phyloP scores from a whole-genome alignment of 1,140 invertebrate genomes.

The Trichoplusia ni region DNA sequence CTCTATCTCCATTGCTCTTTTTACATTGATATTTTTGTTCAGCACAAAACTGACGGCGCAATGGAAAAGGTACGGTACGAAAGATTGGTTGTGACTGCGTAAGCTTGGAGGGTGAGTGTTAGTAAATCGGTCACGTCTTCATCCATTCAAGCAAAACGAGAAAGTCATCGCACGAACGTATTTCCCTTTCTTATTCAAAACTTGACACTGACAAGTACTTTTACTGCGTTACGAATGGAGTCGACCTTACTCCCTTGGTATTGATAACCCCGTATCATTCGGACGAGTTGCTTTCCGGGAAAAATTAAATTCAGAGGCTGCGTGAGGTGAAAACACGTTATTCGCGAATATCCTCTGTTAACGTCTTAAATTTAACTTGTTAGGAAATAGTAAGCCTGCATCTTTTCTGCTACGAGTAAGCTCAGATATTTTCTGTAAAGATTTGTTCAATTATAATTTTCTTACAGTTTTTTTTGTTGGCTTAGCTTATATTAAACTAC shows the following conservation, averaged over 20 bases:
- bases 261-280: slow-evolving; percentile 3
- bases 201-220: slow-evolving; percentile 40
- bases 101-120: slow-evolving; percentile 29
- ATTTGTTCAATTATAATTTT: too few relatives aligned
- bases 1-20: slow-evolving; percentile 1
- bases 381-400: too few relatives aligned
- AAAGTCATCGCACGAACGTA: slow-evolving; percentile 46
- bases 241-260: slow-evolving; percentile 14
- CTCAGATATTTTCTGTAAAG: too few relatives aligned
- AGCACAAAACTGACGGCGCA: neutral
- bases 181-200: slow-evolving; percentile 51
- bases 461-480: too few relatives aligned
- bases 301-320: too few relatives aligned
- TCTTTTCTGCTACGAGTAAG: too few relatives aligned
- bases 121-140: slow-evolving; percentile 45
- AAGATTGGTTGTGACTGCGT: neutral
- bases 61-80: slow-evolving; percentile 2
- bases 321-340: neutral
- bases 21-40: neutral
- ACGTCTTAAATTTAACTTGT: too few relatives aligned
- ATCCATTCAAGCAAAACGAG: slow-evolving; percentile 48
- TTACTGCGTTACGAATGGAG: slow-evolving; percentile 13
- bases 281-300: too few relatives aligned
- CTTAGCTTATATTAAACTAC: too few relatives aligned
- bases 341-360: too few relatives aligned